Conservation (phyloP, 1,140 invertebrate species). For the Aphelenchoides fujianensis region DNA sequence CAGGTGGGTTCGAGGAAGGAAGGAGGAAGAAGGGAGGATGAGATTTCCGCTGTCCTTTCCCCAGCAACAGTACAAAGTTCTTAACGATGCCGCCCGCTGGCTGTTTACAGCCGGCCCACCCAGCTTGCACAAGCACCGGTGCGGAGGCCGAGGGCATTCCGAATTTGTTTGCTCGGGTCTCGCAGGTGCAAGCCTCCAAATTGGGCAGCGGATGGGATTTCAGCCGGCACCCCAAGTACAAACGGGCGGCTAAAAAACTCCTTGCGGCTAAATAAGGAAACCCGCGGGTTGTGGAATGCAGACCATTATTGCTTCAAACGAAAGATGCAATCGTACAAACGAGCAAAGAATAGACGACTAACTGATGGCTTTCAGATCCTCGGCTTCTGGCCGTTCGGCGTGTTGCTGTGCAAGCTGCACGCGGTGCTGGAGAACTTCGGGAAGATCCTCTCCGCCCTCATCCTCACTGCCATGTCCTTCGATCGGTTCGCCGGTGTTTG, state of each 20-base stretch:
- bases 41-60: not conserved
- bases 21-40: not conserved
- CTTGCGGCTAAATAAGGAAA: too few species aligned
- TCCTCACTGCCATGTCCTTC: slow-evolving; percentile 59
- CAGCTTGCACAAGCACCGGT: not conserved
- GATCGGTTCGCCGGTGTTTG: slow-evolving; percentile 60
- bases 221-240: too few species aligned
- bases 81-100: too few species aligned
- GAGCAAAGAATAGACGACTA: not conserved
- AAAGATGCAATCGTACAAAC: not conserved
- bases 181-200: not conserved
- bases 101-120: not conserved
- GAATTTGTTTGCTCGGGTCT: too few species aligned
- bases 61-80: too few species aligned
- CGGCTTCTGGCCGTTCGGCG: slow-evolving; percentile 62
- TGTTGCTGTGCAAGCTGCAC: slow-evolving; percentile 57
- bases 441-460: slow-evolving; percentile 60
- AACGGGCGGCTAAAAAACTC: too few species aligned
- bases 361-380: slow-evolving; percentile 49
- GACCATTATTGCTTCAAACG: not conserved
- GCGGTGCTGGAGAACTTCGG: slow-evolving; percentile 61
- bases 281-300: not conserved
- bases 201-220: not conserved
- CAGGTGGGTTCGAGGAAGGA: slow-evolving; percentile 46
- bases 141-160: not conserved